Evolutionary conservation across 2,888 invertebrate genomes (phyloP).

Genomic region (Dicycla oo): DNA sequence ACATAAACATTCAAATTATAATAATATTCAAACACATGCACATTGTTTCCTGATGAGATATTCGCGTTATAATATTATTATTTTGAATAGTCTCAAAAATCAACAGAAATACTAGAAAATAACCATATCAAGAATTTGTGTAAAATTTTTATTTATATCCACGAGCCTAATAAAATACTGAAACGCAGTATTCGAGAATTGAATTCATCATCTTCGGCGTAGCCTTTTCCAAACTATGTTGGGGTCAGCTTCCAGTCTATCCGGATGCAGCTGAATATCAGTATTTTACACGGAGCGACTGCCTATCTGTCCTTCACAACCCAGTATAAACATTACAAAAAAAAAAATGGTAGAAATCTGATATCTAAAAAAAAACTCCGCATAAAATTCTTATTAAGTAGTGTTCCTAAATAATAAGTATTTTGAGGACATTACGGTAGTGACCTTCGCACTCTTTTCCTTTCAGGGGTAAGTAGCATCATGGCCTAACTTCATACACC

Average conservation of each 20-base stretch:
- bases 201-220: neutral
- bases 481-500: neutral
- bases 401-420: neutral
- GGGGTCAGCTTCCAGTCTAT: neutral
- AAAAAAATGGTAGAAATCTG: too few relatives aligned
- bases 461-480: neutral
- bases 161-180: neutral
- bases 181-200: slow-evolving; percentile 19
- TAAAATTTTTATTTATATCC: neutral
- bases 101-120: neutral
- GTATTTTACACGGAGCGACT: neutral
- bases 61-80: neutral
- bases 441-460: slow-evolving; percentile 1
- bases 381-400: neutral
- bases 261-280: neutral
- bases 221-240: neutral
- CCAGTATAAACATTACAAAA: neutral
- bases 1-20: neutral
- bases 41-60: neutral
- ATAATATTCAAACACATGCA: slow-evolving; percentile 25
- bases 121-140: neutral
- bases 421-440: neutral
- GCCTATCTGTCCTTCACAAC: neutral
- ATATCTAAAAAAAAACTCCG: too few relatives aligned
- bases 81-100: neutral